Conservation (phyloP, 30 jellyfish, hydroid and myxozoan genomes). For the Aurelia sp. region DNA sequence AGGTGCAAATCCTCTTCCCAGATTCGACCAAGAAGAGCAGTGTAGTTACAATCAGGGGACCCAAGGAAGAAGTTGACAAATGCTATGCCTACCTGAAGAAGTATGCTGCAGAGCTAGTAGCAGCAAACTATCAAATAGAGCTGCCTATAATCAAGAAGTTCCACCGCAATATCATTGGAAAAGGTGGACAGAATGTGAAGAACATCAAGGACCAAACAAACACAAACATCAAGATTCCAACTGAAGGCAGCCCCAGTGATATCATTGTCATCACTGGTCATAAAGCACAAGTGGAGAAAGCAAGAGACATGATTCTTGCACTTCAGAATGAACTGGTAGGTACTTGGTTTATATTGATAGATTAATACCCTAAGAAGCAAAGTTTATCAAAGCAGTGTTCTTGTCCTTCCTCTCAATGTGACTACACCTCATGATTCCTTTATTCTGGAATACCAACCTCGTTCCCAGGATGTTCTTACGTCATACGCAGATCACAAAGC, state of each 20-base stretch:
- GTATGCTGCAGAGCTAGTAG: constrained; percentile 83
- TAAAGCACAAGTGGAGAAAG: constrained; percentile 87
- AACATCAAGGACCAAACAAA: constrained; percentile 92
- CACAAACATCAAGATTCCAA: constrained; percentile 84
- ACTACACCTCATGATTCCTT: too few relatives aligned
- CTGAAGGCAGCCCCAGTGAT: constrained; percentile 92
- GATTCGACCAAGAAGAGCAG: constrained; percentile 91
- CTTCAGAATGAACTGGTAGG: constrained; percentile 88
- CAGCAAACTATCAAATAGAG: constrained; percentile 84
- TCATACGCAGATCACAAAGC: too few relatives aligned
- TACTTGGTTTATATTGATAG: background rate
- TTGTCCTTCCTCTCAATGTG: too few relatives aligned
- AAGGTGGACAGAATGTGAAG: constrained; percentile 87
- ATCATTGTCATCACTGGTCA: constrained; percentile 88
- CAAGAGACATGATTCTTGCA: constrained; percentile 86
- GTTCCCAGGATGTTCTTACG: too few relatives aligned
- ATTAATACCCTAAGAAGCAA: too few relatives aligned
- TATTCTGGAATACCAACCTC: too few relatives aligned
- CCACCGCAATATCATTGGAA: constrained; percentile 94
- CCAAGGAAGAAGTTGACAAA: constrained; percentile 94
- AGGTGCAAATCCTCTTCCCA: constrained; percentile 94
- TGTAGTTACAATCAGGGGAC: constrained; percentile 96
- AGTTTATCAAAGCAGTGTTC: too few relatives aligned
- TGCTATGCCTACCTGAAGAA: constrained; percentile 89
- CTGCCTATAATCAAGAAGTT: constrained; percentile 92